These are phyloP conservation scores for Poeciliopsis presidionis DNA, from an alignment of 2,797 vertebrate genomes.

Conservation along the genomic window DNA sequence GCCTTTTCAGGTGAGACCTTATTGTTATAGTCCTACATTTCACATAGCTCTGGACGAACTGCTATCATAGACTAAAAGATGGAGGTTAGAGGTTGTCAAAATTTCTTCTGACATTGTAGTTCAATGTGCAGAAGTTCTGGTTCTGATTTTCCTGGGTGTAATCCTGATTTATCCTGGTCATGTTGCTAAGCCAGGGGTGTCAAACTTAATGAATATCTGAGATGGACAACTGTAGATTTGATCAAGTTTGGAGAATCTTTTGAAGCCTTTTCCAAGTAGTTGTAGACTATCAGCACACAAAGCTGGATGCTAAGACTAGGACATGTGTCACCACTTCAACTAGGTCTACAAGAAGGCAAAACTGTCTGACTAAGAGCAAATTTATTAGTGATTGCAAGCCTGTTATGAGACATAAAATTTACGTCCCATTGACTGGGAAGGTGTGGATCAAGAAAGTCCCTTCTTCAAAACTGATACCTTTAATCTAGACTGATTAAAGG, in stretches of 20 bases:
- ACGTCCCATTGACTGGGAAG: no score
- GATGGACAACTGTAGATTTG: neutral
- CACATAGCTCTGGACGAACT: neutral
- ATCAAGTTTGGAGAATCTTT: neutral
- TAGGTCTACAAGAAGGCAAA: neutral
- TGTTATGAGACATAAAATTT: neutral
- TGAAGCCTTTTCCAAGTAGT: neutral
- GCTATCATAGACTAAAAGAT: neutral
- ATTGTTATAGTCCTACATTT: neutral
- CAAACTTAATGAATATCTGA: neutral
- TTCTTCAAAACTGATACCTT: neutral
- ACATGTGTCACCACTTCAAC: neutral
- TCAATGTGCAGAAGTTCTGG: neutral
- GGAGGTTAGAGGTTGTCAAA: neutral
- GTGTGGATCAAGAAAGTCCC: neutral
- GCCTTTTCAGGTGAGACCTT: constrained; percentile 90
- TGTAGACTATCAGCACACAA: neutral
- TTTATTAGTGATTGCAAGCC: neutral
- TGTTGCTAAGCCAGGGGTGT: no score
- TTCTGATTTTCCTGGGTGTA: neutral
- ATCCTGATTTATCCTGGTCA: neutral
- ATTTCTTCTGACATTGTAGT: neutral
- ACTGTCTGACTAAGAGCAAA: neutral
- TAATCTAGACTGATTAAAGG: no score
- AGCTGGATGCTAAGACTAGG: neutral